Conservation (phyloP, 2,888 invertebrate genomes). For the Meandrusa payeni region DNA sequence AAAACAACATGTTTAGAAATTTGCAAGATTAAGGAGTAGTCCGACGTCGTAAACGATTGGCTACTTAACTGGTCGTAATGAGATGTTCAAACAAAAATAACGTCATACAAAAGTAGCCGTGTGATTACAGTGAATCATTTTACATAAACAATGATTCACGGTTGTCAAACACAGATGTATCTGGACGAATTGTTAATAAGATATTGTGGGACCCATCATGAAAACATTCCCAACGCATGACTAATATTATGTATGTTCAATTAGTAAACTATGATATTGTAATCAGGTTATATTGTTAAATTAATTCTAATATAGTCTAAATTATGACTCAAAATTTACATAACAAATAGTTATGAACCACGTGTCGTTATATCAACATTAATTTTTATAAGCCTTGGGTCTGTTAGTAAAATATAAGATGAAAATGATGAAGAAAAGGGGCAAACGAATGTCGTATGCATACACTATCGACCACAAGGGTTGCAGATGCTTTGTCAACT, state of each 20-base stretch:
- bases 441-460: too few relatives aligned
- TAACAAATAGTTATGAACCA: not conserved
- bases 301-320: constrained; percentile 11
- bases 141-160: constrained; percentile 36
- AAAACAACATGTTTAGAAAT: too few relatives aligned
- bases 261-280: constrained; percentile 11
- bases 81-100: constrained; percentile 26
- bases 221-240: constrained; percentile 36
- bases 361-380: not conserved
- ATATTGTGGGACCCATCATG: constrained; percentile 27
- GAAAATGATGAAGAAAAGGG: too few relatives aligned
- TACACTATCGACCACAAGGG: too few relatives aligned
- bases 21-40: not conserved
- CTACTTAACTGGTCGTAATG: constrained; percentile 25
- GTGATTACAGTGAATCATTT: constrained; percentile 35
- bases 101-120: constrained; percentile 27
- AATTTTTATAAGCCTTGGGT: too few relatives aligned
- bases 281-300: constrained; percentile 12
- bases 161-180: constrained; percentile 36
- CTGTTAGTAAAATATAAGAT: too few relatives aligned
- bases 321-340: constrained; percentile 12
- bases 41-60: not conserved
- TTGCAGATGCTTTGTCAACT: too few relatives aligned
- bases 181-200: constrained; percentile 27
- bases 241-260: constrained; percentile 25